Percentiles rank a stretch among this genome's conserved stretches.
These are phyloP conservation scores for Ceratitis capitata DNA, from an alignment of 1,140 invertebrate genomes.

Conservation along the genomic window DNA sequence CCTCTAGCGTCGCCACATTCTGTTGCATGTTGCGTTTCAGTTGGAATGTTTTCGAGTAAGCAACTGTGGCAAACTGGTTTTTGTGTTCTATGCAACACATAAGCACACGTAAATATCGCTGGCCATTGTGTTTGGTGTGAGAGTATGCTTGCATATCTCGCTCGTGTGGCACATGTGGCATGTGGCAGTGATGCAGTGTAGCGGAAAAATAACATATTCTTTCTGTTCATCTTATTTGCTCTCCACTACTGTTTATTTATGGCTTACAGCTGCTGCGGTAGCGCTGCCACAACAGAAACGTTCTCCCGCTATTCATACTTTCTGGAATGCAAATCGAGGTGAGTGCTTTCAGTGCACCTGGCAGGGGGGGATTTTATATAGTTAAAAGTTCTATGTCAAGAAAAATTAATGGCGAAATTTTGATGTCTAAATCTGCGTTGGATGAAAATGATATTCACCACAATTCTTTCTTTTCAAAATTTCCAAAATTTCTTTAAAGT, in stretches of 20 bases:
- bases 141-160: background rate
- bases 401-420: background rate
- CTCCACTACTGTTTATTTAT: constrained; percentile 16
- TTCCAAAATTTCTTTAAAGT: too few relatives aligned
- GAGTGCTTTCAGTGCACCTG: too few relatives aligned
- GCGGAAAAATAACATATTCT: constrained; percentile 25
- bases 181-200: background rate
- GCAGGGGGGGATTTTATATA: too few relatives aligned
- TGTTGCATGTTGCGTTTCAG: background rate
- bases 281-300: background rate
- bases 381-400: too few relatives aligned
- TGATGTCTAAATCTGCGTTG: background rate
- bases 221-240: constrained; percentile 14
- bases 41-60: background rate
- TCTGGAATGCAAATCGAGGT: too few relatives aligned
- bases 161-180: background rate
- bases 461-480: too few relatives aligned
- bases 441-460: background rate
- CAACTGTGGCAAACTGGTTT: background rate
- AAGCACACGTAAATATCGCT: background rate
- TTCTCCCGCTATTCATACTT: background rate
- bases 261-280: constrained; percentile 8
- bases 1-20: too few relatives aligned
- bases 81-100: background rate
- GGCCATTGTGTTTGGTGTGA: background rate